Base-by-base conservation (phyloP, 1,140 invertebrate genomes). In the Scylla paramamosain region DNA sequence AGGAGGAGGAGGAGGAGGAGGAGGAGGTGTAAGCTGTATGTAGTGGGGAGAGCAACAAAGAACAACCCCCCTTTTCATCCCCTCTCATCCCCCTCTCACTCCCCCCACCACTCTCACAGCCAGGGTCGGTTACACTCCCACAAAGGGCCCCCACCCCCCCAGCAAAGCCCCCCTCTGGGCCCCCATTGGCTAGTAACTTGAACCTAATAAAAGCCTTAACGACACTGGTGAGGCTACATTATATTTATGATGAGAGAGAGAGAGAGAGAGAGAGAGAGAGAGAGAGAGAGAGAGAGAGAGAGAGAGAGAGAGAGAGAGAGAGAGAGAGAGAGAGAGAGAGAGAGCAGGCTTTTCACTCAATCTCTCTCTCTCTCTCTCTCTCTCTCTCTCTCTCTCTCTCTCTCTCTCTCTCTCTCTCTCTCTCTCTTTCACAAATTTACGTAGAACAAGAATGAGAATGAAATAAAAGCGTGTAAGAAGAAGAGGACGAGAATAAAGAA, bases 161-260 rank as follows among this genome's bases (percentile, higher is more conserved):
- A 90, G 87, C 90, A 94, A 91, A 89, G 31, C 31, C 93, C 52
- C 20, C 67, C 39, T 31, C 86, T n/a, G 29, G 20, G 39, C 86
- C 28, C 52, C 88, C 87, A 94, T 94, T 94, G 93, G 93, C 87
- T 91, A 91, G 83, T 91, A 45, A 45, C 93, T 94, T 94, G 88
- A 94, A 87, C 84, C 93, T 94, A 94, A 91, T 94, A 94, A 94
- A 94, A 94, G 48, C 46, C 93, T 94, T 94, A 94, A 94, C 93
- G 93, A 94, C 88, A 45, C 93, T n/a, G 32, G 59, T 89, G 39
- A 39, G 39, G 48, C 93, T 45, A 82, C 92, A 88, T 87, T 93
- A 28, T 88, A 87, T 93, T 87, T 93, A 93, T 93, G 91, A 67
- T 32, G 46, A 29, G 20, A 8, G 45, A 12, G 14, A n/a, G 90